Evolutionary conservation across 2,888 invertebrate genomes (phyloP).

Genomic region (Unio delphinus): DNA sequence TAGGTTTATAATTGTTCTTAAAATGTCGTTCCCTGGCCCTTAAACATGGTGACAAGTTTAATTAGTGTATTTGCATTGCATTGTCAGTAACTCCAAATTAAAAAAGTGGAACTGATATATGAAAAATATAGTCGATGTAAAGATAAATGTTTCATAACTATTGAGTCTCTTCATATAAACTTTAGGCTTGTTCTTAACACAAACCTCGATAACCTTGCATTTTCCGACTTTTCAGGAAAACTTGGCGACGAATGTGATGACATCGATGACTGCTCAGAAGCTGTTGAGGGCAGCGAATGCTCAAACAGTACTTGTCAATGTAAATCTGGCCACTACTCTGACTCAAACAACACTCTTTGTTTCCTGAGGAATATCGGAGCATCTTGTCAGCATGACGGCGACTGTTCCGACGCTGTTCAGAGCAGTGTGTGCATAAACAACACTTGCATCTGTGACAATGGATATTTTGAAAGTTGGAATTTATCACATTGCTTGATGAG

Average conservation of each 20-base stretch:
- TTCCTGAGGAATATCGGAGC: slow-evolving; percentile 6
- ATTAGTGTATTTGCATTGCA: too few species aligned
- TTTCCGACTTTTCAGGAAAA: slow-evolving; percentile 13
- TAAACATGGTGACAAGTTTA: too few species aligned
- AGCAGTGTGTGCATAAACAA: slow-evolving; percentile 18
- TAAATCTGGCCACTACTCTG: too few species aligned
- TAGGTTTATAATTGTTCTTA: too few species aligned
- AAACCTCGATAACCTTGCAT: slow-evolving; percentile 3
- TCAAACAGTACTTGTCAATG: too few species aligned
- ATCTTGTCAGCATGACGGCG: slow-evolving; percentile 8
- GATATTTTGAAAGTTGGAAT: slow-evolving; percentile 12
- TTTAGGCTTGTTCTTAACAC: background rate
- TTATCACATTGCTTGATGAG: slow-evolving; percentile 14
- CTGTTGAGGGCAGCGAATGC: too few species aligned
- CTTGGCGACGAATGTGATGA: slow-evolving; percentile 15
- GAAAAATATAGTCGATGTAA: slow-evolving; percentile 8
- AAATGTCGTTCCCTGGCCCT: too few species aligned
- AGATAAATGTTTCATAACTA: slow-evolving; percentile 6
- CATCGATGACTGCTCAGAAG: too few species aligned
- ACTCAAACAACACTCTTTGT: too few species aligned
- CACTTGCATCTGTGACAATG: slow-evolving; percentile 16
- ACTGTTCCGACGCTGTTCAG: slow-evolving; percentile 11
- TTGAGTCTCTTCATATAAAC: background rate
- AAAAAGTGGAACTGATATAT: background rate
- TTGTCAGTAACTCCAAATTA: too few species aligned